These are phyloP conservation scores for Dufourea novaeangliae DNA, from an alignment of 1,140 invertebrate species.

Conservation along the genomic window DNA sequence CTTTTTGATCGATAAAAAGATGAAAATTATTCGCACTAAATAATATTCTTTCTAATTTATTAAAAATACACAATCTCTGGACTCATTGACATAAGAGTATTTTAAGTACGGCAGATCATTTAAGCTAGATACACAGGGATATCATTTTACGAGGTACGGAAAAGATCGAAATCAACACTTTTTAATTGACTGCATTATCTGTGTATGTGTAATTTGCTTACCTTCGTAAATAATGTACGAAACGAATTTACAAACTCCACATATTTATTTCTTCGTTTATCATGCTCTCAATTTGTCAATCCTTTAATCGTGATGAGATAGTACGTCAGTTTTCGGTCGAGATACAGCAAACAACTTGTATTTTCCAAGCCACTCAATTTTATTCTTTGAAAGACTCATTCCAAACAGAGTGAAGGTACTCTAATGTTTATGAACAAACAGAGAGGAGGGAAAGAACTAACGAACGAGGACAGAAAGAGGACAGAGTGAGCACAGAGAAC, in stretches of 20 bases:
- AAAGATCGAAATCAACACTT: not conserved
- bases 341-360: not conserved
- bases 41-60: not conserved
- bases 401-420: conserved; percentile 26
- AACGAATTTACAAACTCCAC: conserved; percentile 24
- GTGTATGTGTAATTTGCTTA: conserved; percentile 11
- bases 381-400: conserved; percentile 28
- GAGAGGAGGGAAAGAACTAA: conserved; percentile 1
- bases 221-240: conserved; percentile 9
- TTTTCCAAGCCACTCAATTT: conserved; percentile 8
- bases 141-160: not conserved
- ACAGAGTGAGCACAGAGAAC: not conserved
- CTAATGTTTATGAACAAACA: conserved; percentile 19
- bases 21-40: not conserved
- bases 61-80: too few relatives aligned
- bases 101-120: not conserved
- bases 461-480: not conserved
- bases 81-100: not conserved
- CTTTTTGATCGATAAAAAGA: conserved; percentile 32
- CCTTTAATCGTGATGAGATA: conserved; percentile 5
- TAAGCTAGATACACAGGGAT: not conserved
- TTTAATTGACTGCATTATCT: not conserved
- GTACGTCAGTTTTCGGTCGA: conserved; percentile 21
- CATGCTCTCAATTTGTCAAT: conserved; percentile 6
- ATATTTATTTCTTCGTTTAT: conserved; percentile 21